Evolutionary conservation across 2,797 vertebrate genomes (phyloP).

Genomic region (Microchirus variegatus): DNA sequence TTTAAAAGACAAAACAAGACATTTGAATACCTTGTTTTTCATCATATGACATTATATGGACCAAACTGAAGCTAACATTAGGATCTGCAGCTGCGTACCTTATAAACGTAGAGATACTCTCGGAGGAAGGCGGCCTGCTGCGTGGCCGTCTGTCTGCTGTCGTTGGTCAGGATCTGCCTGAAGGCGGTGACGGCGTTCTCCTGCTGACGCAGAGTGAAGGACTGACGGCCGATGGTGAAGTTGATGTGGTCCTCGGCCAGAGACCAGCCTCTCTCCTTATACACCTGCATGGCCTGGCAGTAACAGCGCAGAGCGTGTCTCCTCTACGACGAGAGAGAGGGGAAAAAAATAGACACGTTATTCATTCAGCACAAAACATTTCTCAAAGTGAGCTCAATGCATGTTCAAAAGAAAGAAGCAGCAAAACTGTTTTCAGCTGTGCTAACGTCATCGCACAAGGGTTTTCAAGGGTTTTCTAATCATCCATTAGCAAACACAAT

Average conservation of each 20-base stretch:
- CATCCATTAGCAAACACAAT: too few relatives aligned
- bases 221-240: constrained; percentile 97
- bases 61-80: too few relatives aligned
- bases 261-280: constrained; percentile 95
- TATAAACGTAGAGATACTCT: constrained; percentile 97
- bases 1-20: too few relatives aligned
- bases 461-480: too few relatives aligned
- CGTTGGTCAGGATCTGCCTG: constrained; percentile 93
- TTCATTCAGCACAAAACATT: too few relatives aligned
- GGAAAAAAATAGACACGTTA: too few relatives aligned
- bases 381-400: too few relatives aligned
- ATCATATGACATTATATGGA: too few relatives aligned
- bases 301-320: constrained; percentile 96
- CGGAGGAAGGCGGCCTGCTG: constrained; percentile 95
- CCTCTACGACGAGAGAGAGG: constrained; percentile 75
- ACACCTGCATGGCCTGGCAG: constrained; percentile 98
- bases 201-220: constrained; percentile 90
- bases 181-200: constrained; percentile 93
- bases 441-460: too few relatives aligned
- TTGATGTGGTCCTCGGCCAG: constrained; percentile 98
- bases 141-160: constrained; percentile 92
- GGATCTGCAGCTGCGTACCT: constrained; percentile 86
- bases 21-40: too few relatives aligned
- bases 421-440: too few relatives aligned
- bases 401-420: too few relatives aligned